Percentiles rank a stretch among this genome's conserved stretches.
Evolutionary conservation across 2,113 vertebrate genomes (phyloP).

Genomic region (Sinocyclocheilus anophthalmus): DNA sequence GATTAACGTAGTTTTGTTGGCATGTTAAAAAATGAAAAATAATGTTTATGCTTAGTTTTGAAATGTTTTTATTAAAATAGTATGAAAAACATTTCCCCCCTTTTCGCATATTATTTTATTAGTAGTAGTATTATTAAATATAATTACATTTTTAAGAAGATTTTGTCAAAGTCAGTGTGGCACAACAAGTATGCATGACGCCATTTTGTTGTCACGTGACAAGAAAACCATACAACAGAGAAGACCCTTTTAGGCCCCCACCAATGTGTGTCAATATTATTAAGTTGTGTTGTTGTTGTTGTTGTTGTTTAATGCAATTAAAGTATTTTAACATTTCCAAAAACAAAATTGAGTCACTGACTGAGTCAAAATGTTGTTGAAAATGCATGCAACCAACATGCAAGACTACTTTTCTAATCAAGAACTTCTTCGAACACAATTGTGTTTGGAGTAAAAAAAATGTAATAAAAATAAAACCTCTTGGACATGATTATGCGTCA

Average conservation of each 20-base stretch:
- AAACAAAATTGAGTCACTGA: too few species aligned
- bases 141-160: background rate
- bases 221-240: background rate
- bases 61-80: too few species aligned
- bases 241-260: background rate
- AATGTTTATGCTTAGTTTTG: too few species aligned
- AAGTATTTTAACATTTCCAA: background rate
- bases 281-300: too few species aligned
- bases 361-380: background rate
- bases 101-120: too few species aligned
- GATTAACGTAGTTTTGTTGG: background rate
- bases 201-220: conserved; percentile 1
- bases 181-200: background rate
- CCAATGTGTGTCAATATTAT: background rate
- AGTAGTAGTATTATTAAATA: too few species aligned
- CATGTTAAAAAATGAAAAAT: background rate
- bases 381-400: background rate
- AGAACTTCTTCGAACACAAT: background rate
- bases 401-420: background rate
- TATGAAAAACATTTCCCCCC: too few species aligned
- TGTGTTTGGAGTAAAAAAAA: background rate
- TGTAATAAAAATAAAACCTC: too few species aligned
- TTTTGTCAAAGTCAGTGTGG: background rate
- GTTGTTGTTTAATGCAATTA: background rate
- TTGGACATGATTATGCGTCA: background rate